Percentiles rank a stretch among this genome's conserved stretches.
Evolutionary conservation across 2,888 invertebrate genomes (phyloP).

Genomic region (Calameuta idolon): DNA sequence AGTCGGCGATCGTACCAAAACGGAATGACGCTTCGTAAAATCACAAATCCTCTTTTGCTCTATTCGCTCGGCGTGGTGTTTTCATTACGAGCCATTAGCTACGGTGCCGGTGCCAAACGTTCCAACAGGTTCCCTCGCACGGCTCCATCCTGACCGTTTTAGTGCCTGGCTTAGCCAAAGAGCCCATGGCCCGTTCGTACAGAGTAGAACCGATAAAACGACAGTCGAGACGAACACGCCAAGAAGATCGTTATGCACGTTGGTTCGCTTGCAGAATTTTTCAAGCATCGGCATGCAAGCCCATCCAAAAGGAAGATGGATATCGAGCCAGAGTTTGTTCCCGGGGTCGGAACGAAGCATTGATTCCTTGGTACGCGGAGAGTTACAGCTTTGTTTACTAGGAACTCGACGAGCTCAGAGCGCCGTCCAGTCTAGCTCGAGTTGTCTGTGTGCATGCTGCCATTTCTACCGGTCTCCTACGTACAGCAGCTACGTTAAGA

Average conservation of each 20-base stretch:
- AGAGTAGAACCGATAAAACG: background rate
- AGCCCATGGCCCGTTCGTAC: background rate
- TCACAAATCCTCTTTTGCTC: background rate
- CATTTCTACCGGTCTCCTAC: background rate
- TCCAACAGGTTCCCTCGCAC: constrained; percentile 38
- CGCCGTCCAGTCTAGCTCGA: constrained; percentile 65
- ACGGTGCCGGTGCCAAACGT: constrained; percentile 37
- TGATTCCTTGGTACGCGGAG: constrained; percentile 63
- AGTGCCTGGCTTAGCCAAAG: constrained; percentile 8
- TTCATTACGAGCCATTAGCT: constrained; percentile 43
- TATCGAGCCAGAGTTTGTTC: constrained; percentile 38
- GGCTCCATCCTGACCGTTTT: constrained; percentile 30
- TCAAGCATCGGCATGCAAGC: constrained; percentile 52
- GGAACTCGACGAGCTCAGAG: constrained; percentile 59
- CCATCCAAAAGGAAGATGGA: constrained; percentile 48
- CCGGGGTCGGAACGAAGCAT: constrained; percentile 49
- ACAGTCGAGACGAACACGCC: background rate
- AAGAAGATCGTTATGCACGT: background rate
- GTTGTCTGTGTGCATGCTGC: constrained; percentile 30
- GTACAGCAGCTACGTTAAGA: constrained; percentile 30
- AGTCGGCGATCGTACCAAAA: background rate
- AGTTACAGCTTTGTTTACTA: constrained; percentile 68
- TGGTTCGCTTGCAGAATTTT: background rate
- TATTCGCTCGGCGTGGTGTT: constrained; percentile 11
- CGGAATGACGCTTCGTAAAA: background rate